Evolutionary conservation across 2,888 invertebrate species (phyloP), one percentile per base, ranked within the genome.

Genomic region (Chaetogeoica ovagalla): DNA sequence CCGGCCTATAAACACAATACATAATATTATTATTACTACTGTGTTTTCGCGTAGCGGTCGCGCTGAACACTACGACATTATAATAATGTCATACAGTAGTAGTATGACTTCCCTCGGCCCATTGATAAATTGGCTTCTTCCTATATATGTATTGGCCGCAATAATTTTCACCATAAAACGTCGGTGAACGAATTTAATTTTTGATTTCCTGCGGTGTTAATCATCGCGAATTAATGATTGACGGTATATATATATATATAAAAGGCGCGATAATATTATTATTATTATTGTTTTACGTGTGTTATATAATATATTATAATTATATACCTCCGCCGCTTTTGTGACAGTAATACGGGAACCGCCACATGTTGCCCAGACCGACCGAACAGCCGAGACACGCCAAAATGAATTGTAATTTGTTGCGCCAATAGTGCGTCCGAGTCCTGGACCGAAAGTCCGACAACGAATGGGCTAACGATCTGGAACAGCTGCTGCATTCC

Each of bases 261-360:
- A 43, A 43, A 43, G 4, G 30, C 1, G 30, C 30, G 30, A 30
- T 4, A 30, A 30, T 30, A 30, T 30, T 30, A 30, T 30, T 30
- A 30, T 30, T 30, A 30, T 30, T 30, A 30, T 30, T 30, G 1
- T 30, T 30, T 30, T 30, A 30, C 30, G 30, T 4, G 30, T 30
- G 30, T 30, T 30, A 30, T 30, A 52, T 52, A 52, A 11, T 52
- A 11, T 52, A 30, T 2, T 15, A 15, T 55, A 55, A 19, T 55
- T 52, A 30, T 30, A 30, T 55, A 94, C 94, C 94, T 88, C 94
- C 94, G 84, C 94, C 94, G 86, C 94, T 94, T 88, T 93, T 93
- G 87, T 94, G 94, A 87, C 94, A 94, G 84, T 96, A 90, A 87
- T 96, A 96, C 57, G 96, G 96, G 87, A 96, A 96, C 84, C 95